Evolutionary conservation across 2,113 vertebrate genomes (phyloP).

Genomic region (Ahaetulla prasina): DNA sequence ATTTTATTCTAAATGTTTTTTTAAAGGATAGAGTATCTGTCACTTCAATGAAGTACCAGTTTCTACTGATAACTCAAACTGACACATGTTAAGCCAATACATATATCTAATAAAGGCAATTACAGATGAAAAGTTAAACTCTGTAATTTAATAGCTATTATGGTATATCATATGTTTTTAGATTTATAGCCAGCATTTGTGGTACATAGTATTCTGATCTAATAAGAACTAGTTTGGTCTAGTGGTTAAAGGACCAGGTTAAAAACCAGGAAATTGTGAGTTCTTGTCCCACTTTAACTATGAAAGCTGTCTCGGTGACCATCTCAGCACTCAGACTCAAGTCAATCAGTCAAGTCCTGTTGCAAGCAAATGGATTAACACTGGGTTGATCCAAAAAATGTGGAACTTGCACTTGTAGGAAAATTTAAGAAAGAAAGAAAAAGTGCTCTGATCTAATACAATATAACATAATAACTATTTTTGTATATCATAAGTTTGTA

Average conservation of each 20-base stretch:
- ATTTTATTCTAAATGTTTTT: not conserved
- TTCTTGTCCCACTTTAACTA: not conserved
- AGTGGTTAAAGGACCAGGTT: not conserved
- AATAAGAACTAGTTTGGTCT: not conserved
- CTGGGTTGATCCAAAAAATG: not conserved
- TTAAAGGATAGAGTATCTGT: not conserved
- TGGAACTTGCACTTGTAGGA: not conserved
- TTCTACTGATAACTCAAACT: not conserved
- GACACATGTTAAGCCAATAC: not conserved
- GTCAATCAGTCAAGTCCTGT: not conserved
- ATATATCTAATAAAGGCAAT: not conserved
- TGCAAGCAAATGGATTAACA: not conserved
- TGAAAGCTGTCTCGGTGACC: not conserved
- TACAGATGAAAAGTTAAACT: not conserved
- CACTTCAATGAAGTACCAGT: not conserved
- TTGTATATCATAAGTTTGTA: too few species aligned
- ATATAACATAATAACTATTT: too few species aligned
- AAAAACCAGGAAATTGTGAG: not conserved
- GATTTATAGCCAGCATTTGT: not conserved
- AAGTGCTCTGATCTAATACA: not conserved
- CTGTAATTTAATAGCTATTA: not conserved
- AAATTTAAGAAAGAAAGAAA: too few species aligned
- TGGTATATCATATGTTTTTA: not conserved
- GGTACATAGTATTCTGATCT: not conserved
- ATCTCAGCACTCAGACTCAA: not conserved